phyloP scores from a whole-genome alignment of 2,113 vertebrate species.

The Tringa solitaria region DNA sequence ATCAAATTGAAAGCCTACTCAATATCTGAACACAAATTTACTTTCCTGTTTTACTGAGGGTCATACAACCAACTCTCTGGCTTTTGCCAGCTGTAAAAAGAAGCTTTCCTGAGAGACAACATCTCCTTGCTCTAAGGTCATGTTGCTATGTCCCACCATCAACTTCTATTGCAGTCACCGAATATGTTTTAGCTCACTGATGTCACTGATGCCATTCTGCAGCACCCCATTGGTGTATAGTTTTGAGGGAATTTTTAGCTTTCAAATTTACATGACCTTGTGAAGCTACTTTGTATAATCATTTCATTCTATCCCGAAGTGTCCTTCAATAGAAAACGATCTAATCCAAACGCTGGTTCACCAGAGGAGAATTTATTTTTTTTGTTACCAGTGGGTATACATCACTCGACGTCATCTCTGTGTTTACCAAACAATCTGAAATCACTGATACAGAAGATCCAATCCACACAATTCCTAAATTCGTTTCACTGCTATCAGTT shows the following conservation, averaged over 20 bases:
- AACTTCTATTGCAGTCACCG: not conserved
- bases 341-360: not conserved
- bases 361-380: not conserved
- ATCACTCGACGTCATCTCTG: constrained; percentile 35
- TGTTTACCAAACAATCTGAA: constrained; percentile 56
- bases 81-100: not conserved
- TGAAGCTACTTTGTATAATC: not conserved
- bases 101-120: not conserved
- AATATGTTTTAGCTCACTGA: not conserved
- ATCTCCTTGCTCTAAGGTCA: not conserved
- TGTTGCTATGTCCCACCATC: not conserved
- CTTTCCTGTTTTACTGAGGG: not conserved
- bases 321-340: not conserved
- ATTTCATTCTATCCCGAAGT: not conserved
- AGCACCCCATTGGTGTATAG: not conserved
- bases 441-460: constrained; percentile 48
- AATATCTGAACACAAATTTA: not conserved
- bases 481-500: constrained; percentile 58
- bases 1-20: not conserved
- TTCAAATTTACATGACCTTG: not conserved
- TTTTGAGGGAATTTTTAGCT: not conserved
- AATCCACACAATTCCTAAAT: constrained; percentile 50
- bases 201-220: not conserved
- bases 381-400: not conserved
- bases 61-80: not conserved